Conservation (phyloP, 2,113 vertebrate genomes). For the Sardina pilchardus region DNA sequence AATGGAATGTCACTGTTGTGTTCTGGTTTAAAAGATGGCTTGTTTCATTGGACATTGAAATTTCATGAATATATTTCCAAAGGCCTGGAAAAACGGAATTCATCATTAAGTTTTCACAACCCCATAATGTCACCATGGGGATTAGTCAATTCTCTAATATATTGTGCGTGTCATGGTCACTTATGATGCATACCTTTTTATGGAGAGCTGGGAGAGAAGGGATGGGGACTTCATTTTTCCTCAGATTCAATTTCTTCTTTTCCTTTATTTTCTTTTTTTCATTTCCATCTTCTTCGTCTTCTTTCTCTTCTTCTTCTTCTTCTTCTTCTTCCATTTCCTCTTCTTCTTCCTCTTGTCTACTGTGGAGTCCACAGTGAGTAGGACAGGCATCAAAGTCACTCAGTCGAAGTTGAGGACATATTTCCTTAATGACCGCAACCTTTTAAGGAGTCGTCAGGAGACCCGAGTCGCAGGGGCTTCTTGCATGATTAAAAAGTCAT, state of each 20-base stretch:
- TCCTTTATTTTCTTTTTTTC: neutral
- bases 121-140: slow-evolving; percentile 68
- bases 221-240: neutral
- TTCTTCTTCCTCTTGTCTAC: neutral
- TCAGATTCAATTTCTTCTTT: neutral
- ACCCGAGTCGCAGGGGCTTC: slow-evolving; percentile 80
- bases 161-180: slow-evolving; percentile 55
- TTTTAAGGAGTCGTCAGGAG: slow-evolving; percentile 83
- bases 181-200: slow-evolving; percentile 50
- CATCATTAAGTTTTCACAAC: slow-evolving; percentile 70
- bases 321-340: neutral
- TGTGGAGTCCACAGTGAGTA: neutral
- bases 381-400: slow-evolving; percentile 18
- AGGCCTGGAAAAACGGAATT: slow-evolving; percentile 68
- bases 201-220: slow-evolving; percentile 26
- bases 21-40: slow-evolving; percentile 75
- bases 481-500: slow-evolving; percentile 96
- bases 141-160: slow-evolving; percentile 72
- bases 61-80: slow-evolving; percentile 81
- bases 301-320: neutral
- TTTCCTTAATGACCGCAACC: slow-evolving; percentile 75
- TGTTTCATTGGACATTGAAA: slow-evolving; percentile 76
- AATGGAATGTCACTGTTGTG: slow-evolving; percentile 71
- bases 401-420: slow-evolving; percentile 36
- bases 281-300: no score